Conservation (phyloP, 37 sponge, comb jelly and placozoan species). For the Aplysina aerophoba region DNA sequence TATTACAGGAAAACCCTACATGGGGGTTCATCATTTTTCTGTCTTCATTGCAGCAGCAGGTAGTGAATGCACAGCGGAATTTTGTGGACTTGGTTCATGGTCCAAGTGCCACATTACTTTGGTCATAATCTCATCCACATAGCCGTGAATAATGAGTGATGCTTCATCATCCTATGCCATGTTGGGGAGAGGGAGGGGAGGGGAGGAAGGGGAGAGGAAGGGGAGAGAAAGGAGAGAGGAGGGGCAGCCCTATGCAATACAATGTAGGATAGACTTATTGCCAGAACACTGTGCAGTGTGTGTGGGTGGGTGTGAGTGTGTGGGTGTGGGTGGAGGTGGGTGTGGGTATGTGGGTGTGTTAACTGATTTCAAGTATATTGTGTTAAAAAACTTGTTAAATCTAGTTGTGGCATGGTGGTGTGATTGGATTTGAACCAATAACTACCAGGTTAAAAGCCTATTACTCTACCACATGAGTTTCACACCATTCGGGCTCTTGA, state of each 20-base stretch:
- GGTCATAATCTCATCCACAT: conserved; percentile 89
- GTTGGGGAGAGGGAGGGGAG: background rate
- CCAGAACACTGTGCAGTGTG: background rate
- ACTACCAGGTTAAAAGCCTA: conserved; percentile 60
- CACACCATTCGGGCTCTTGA: too few relatives aligned
- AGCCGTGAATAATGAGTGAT: conserved; percentile 80
- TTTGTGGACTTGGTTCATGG: background rate
- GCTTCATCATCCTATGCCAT: conserved; percentile 80
- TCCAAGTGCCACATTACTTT: conserved; percentile 60
- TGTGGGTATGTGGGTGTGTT: too few relatives aligned
- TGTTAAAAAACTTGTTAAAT: conserved; percentile 51
- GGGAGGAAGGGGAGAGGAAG: too few relatives aligned
- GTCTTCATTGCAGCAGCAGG: too few relatives aligned
- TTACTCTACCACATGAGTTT: conserved; percentile 68
- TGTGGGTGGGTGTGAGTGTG: too few relatives aligned
- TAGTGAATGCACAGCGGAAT: too few relatives aligned
- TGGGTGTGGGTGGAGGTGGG: too few relatives aligned
- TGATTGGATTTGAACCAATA: conserved; percentile 69
- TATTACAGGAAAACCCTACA: too few relatives aligned
- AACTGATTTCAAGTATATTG: conserved; percentile 75
- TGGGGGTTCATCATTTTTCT: too few relatives aligned
- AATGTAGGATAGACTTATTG: too few relatives aligned
- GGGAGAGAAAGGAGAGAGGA: too few relatives aligned
- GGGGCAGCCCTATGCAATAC: too few relatives aligned
- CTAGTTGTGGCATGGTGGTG: conserved; percentile 76